Evolutionary conservation across 1,140 invertebrate species (phyloP), one percentile per base, ranked within the genome.

Genomic region (Lucilia sericata): DNA sequence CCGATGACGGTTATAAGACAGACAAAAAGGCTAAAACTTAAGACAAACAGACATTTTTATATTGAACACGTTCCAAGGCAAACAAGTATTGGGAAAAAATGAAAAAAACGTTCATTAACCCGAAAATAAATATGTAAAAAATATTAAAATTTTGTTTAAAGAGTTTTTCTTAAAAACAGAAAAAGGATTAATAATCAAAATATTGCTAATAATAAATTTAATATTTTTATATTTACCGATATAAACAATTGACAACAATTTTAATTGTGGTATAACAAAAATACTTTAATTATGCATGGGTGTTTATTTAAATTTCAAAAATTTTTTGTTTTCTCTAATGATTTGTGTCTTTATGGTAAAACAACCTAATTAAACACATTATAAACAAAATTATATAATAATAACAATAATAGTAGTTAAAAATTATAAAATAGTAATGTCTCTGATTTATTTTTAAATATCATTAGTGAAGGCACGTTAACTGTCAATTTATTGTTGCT

Each of bases 61-160:
- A 80, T 83, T 65, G 17, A 85, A 78, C 84, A 83, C 25, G 36
- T 78, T 70, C 84, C 84, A 85, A 85, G 84, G 84, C 82, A 85
- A 85, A 85, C 84, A 76, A 83, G 84, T 85, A 75, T 85, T 85
- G 84, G 82, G 84, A 85, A 85, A 49, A 81, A 49, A 30, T 2
- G 3, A 30, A 30, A 30, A 42, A 81, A 42, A 47, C 84, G 84
- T 83, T 70, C 84, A 80, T 85, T 85, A 82, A 82, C 82, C 84
- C 84, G 83, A 60, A 47, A 42, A 65, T 65, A 47, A 42, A 65
- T 65, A 65, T 65, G 49, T 49, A 14, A 9, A n/a, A 49, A 49
- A 30, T 30, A 49, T 5, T 34, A 25, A 14, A 75, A 30, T 30
- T 30, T 75, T 36, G 17, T 30, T 30, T 2, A 30, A 30, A 30